Conservation (phyloP, 2,797 vertebrate genomes). For the Glyptemys insculpta region DNA sequence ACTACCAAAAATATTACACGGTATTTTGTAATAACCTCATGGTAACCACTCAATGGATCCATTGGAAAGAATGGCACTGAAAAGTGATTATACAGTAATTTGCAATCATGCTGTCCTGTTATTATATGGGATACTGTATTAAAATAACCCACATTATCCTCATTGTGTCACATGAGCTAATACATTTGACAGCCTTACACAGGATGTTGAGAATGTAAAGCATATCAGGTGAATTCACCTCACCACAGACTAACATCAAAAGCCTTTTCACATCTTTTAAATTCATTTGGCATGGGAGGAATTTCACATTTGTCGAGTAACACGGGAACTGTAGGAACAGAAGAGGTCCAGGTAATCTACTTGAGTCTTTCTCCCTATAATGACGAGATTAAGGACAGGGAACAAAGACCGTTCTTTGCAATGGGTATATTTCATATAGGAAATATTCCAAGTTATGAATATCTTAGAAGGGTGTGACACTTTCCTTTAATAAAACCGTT, state of each 20-base stretch:
- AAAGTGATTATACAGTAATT: neutral
- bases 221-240: neutral
- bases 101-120: accelerated
- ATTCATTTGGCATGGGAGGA: neutral
- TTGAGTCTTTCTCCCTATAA: accelerated
- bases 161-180: accelerated
- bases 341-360: neutral
- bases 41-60: neutral
- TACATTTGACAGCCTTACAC: accelerated
- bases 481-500: conserved; percentile 37
- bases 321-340: neutral
- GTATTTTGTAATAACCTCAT: conserved; percentile 29
- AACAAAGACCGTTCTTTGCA: neutral
- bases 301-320: neutral
- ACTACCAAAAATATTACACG: conserved; percentile 37
- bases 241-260: neutral
- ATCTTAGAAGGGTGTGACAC: neutral
- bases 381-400: neutral
- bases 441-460: neutral
- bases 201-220: accelerated
- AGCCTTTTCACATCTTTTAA: neutral
- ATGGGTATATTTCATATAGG: neutral
- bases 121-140: neutral
- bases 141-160: neutral
- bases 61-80: neutral